Base-by-base conservation (phyloP, 2,113 vertebrate genomes). In the Sorex fumeus region DNA sequence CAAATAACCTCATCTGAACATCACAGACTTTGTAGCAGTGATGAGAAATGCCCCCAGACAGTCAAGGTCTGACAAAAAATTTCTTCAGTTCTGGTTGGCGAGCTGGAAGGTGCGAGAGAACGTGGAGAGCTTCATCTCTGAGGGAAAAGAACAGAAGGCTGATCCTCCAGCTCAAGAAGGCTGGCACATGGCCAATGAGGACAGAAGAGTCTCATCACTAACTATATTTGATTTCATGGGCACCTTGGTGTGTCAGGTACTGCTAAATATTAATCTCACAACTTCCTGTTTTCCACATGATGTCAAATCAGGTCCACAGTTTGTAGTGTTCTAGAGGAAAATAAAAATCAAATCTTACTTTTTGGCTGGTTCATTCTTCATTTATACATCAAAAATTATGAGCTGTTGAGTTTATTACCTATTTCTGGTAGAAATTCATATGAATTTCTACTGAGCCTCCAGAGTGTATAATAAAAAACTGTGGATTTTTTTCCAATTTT, bases 341-440 rank as follows among this genome's bases (percentile, higher is more conserved):
- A 93, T 5, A 60, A 23, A 60, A 60, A 36, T 30, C 19, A 72
- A 84, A 60, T 16, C 76, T 90, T 28, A 79, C 15, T 57, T 81
- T 92, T 71, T 64, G 32, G 6, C 47, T 89, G 83, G 3, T n/a
- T 62, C 70, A 47, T 66, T 89, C 34, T 76, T 88, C 80, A 72
- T 6, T 12, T 75, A 15, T 28, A 72, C 69, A 53, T 84, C 57
- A 71, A 8, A 67, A 69, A 83, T 25, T 81, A 40, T 3, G 77
- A 83, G 6, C 10, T 83, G 1, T 60, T 84, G 1, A 57, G n/a
- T 75, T 95, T 67, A 43, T 36, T 75, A 67, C 6, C 34, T 30
- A 67, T 88, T 94, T 90, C 45, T 89, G 12, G n/a, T 45, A 25
- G 78, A 83, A 16, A 30, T 16, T 40, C 74, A 95, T 70, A 66